These are phyloP conservation scores for Myotis lucifugus DNA, from an alignment of 2,113 vertebrate species.

Conservation along the genomic window DNA sequence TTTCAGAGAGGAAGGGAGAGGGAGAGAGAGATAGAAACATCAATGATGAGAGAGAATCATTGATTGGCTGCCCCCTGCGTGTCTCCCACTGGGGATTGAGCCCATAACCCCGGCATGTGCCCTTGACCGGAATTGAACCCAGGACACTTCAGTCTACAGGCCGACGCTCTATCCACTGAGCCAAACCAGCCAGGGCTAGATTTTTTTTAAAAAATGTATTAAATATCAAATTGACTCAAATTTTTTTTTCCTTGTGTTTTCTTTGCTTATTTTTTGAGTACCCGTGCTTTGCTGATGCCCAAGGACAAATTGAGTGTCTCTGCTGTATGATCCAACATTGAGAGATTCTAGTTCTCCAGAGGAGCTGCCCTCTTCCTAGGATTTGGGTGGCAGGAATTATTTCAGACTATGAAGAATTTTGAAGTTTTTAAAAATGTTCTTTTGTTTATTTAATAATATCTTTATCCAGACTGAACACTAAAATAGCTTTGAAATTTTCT, in stretches of 20 bases:
- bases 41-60: not conserved
- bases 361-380: conserved; percentile 17
- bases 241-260: not conserved
- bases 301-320: not conserved
- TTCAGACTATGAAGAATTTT: conserved; percentile 60
- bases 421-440: conserved; percentile 33
- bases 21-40: not conserved
- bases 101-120: not conserved
- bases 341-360: conserved; percentile 16
- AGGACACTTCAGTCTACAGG: not conserved
- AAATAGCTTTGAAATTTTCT: conserved; percentile 69
- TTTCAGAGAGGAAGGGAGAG: not conserved
- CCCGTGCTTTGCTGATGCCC: not conserved
- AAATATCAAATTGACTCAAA: not conserved
- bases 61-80: not conserved
- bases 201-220: not conserved
- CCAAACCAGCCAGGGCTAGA: not conserved
- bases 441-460: conserved; percentile 72
- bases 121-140: not conserved
- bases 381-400: conserved; percentile 58
- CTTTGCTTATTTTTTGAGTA: not conserved
- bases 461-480: conserved; percentile 69
- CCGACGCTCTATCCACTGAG: not conserved
- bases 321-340: not conserved
- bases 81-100: too few relatives aligned